These are phyloP conservation scores for Neoniphon sammara DNA, from an alignment of 2,797 vertebrate species.

Conservation along the genomic window DNA sequence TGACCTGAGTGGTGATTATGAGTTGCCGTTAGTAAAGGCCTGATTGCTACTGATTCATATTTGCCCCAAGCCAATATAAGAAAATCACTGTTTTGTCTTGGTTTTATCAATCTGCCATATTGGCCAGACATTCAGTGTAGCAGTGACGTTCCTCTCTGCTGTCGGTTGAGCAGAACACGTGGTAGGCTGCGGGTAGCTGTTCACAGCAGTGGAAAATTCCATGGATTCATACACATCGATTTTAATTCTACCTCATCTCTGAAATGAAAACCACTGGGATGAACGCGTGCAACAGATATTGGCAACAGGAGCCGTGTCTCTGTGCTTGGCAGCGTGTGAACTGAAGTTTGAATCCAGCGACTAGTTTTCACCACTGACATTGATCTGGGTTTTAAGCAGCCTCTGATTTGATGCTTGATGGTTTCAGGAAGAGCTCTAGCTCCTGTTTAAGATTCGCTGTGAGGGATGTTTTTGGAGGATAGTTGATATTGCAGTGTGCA, in stretches of 20 bases:
- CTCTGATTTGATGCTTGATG: not conserved
- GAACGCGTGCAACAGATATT: conserved; percentile 27
- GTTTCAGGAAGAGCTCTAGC: not conserved
- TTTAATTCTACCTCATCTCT: conserved; percentile 54
- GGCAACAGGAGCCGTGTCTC: conserved; percentile 22
- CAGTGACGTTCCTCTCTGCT: conserved; percentile 20
- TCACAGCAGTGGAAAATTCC: conserved; percentile 71
- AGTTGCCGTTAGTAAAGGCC: not conserved
- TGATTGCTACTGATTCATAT: not conserved
- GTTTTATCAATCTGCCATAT: conserved; percentile 21
- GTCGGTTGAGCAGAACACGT: conserved; percentile 47
- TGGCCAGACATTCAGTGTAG: conserved; percentile 23
- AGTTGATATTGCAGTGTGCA: not conserved
- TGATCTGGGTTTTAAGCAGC: conserved; percentile 6
- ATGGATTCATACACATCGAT: conserved; percentile 76
- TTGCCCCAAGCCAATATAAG: conserved; percentile 1
- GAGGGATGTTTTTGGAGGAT: not conserved
- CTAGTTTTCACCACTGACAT: conserved; percentile 14
- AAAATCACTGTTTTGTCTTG: not conserved
- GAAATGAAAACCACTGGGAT: conserved; percentile 53
- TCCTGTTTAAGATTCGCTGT: not conserved
- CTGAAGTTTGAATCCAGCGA: conserved; percentile 17
- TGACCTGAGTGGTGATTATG: not conserved
- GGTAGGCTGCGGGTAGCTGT: conserved; percentile 40
- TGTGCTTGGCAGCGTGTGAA: conserved; percentile 31